Conservation (phyloP, 35 echinoderm and acorn worm species). For the Eucidaris tribuloides region DNA sequence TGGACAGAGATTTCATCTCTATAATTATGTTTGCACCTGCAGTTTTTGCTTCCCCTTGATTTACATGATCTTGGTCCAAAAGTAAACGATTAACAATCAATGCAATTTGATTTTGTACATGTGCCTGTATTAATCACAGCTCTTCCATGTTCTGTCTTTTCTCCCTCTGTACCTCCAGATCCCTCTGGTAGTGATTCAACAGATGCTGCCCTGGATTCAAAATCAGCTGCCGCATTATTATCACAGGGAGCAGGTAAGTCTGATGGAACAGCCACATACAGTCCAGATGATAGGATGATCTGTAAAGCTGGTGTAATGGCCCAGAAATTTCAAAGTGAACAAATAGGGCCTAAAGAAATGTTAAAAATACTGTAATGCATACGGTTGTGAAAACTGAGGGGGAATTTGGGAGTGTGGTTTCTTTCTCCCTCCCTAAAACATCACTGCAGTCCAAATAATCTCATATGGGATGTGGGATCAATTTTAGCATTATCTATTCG, state of each 20-base stretch:
- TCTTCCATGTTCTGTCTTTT: not conserved
- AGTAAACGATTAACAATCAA: not conserved
- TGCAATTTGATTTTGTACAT: too few relatives aligned
- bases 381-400: not conserved
- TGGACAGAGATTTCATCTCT: not conserved
- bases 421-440: too few relatives aligned
- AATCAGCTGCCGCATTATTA: constrained; percentile 71
- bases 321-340: not conserved
- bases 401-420: not conserved
- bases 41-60: not conserved
- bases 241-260: constrained; percentile 91
- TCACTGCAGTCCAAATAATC: too few relatives aligned
- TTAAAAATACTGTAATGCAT: not conserved
- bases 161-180: constrained; percentile 63
- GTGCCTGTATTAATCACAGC: not conserved
- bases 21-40: not conserved
- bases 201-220: constrained; percentile 56
- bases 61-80: not conserved
- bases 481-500: too few relatives aligned
- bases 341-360: not conserved
- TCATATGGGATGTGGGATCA: too few relatives aligned
- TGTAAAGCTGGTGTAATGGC: not conserved
- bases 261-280: not conserved
- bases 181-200: constrained; percentile 63
- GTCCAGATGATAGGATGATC: not conserved